These are phyloP conservation scores for Pentalonia nigronervosa DNA, from an alignment of 1,140 invertebrate genomes.

Conservation along the genomic window DNA sequence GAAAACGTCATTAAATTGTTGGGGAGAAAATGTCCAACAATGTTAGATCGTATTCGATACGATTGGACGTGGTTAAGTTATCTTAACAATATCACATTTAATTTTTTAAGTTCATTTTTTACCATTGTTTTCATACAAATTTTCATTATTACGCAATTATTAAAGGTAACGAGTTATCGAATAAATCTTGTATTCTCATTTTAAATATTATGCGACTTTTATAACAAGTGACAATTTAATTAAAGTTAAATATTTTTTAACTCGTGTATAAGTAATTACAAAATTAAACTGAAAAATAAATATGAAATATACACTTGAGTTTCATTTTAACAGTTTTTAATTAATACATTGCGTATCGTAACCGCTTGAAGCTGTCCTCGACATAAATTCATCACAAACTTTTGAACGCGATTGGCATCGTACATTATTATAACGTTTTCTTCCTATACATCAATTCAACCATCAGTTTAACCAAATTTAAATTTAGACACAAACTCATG, in stretches of 20 bases:
- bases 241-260: slow-evolving; percentile 15
- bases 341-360: neutral
- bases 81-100: neutral
- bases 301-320: neutral
- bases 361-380: neutral
- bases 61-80: neutral
- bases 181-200: neutral
- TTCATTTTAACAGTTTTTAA: neutral
- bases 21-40: neutral
- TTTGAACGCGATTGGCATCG: neutral
- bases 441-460: neutral
- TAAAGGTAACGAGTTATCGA: neutral
- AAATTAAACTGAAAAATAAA: neutral
- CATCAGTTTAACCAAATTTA: neutral
- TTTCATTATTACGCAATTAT: neutral
- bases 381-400: slow-evolving; percentile 4
- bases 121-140: neutral
- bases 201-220: neutral
- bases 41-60: neutral
- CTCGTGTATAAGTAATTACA: neutral
- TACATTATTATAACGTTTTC: neutral
- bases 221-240: neutral
- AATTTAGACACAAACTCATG: neutral
- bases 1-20: neutral
- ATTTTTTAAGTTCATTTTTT: neutral